Evolutionary conservation across 2,888 invertebrate genomes (phyloP).

Genomic region (Ecliptopera silaceata): DNA sequence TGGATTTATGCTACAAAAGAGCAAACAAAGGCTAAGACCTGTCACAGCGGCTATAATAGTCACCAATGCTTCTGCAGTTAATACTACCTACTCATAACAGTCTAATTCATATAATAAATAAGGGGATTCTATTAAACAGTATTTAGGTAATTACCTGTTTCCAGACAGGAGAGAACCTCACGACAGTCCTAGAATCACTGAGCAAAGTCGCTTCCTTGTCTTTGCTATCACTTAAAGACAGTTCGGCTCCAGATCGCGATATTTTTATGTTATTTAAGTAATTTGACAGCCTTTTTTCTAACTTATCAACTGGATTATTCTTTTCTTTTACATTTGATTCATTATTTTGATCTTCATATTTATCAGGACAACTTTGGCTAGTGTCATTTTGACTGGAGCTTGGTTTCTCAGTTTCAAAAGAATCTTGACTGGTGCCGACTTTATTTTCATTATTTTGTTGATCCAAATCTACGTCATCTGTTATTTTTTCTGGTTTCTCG

Average conservation of each 20-base stretch:
- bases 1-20: too few relatives aligned
- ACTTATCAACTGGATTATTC: not conserved
- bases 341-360: constrained; percentile 5
- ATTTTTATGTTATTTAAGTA: constrained; percentile 64
- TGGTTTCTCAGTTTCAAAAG: constrained; percentile 10
- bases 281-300: constrained; percentile 43
- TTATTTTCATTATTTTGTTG: constrained; percentile 13
- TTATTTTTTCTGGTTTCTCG: constrained; percentile 8
- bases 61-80: too few relatives aligned
- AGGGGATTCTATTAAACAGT: too few relatives aligned
- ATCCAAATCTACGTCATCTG: not conserved
- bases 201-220: constrained; percentile 58
- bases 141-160: constrained; percentile 63
- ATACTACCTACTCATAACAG: too few relatives aligned
- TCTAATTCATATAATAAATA: too few relatives aligned
- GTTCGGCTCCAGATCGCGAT: constrained; percentile 54
- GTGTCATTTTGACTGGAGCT: constrained; percentile 1
- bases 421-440: constrained; percentile 9
- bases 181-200: constrained; percentile 62
- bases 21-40: too few relatives aligned
- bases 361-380: constrained; percentile 7
- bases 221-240: constrained; percentile 48
- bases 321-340: not conserved
- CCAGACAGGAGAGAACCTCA: constrained; percentile 72
- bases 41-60: too few relatives aligned